phyloP scores from a whole-genome alignment of 2,888 invertebrate genomes.

The Antheraea yamamai region DNA sequence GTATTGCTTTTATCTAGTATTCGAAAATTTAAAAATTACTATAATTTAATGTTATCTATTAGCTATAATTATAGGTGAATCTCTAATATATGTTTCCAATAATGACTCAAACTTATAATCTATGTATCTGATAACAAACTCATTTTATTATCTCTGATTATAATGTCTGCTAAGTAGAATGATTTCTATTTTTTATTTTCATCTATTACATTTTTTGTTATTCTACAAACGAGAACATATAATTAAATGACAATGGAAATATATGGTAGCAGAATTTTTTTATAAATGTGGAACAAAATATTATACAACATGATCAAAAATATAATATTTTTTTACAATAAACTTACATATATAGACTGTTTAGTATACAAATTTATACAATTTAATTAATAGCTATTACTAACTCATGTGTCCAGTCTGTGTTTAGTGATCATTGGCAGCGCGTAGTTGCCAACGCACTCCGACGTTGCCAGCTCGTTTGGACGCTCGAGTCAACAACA shows the following conservation, averaged over 20 bases:
- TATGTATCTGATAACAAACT: neutral
- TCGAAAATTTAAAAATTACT: neutral
- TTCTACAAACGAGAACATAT: too few species aligned
- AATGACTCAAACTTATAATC: neutral
- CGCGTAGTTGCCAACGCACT: constrained; percentile 21
- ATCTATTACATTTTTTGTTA: neutral
- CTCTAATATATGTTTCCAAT: neutral
- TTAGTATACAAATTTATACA: neutral
- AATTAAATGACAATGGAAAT: too few species aligned
- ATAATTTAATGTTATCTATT: neutral
- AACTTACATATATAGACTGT: neutral
- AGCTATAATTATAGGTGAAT: neutral
- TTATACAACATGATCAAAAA: neutral
- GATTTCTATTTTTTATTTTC: neutral
- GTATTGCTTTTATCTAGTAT: neutral
- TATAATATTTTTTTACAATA: neutral
- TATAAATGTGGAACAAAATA: too few species aligned
- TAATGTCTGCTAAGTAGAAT: neutral
- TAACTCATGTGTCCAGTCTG: constrained; percentile 14
- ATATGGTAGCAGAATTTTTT: too few species aligned
- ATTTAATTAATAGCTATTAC: neutral
- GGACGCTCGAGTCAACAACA: constrained; percentile 18
- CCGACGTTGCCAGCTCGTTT: constrained; percentile 22
- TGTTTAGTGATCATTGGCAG: neutral
- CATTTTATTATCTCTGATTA: neutral